These are phyloP conservation scores for Aphrophora alni DNA, from an alignment of 2,888 invertebrate species.

Conservation along the genomic window DNA sequence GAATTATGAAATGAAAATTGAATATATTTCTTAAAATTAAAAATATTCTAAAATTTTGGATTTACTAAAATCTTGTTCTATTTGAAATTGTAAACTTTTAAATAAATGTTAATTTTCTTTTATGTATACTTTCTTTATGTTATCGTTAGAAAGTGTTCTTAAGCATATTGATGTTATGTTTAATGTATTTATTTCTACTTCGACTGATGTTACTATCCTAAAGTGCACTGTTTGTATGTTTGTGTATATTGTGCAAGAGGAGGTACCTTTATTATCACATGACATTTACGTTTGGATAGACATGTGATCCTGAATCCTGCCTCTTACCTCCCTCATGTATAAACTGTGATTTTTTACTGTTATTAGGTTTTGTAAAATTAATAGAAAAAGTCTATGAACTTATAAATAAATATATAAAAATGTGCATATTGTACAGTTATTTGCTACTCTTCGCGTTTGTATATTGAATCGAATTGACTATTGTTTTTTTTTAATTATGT, in stretches of 20 bases:
- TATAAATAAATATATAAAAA: conserved; percentile 27
- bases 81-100: no score
- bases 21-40: no score
- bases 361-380: conserved; percentile 42
- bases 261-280: neutral
- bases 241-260: neutral
- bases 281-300: neutral
- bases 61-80: no score
- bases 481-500: conserved; percentile 32
- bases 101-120: no score
- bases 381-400: conserved; percentile 27
- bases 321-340: conserved; percentile 44
- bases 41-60: no score
- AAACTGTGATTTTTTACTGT: conserved; percentile 47
- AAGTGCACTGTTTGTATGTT: neutral
- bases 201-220: neutral
- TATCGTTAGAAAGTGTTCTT: no score
- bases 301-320: conserved; percentile 39
- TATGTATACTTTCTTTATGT: no score
- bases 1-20: no score
- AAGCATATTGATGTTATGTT: neutral
- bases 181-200: neutral
- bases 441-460: conserved; percentile 41
- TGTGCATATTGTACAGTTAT: conserved; percentile 39
- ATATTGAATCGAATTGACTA: conserved; percentile 35